Evolutionary conservation across 2,888 invertebrate genomes (phyloP).

Genomic region (Coelopa pilipes): DNA sequence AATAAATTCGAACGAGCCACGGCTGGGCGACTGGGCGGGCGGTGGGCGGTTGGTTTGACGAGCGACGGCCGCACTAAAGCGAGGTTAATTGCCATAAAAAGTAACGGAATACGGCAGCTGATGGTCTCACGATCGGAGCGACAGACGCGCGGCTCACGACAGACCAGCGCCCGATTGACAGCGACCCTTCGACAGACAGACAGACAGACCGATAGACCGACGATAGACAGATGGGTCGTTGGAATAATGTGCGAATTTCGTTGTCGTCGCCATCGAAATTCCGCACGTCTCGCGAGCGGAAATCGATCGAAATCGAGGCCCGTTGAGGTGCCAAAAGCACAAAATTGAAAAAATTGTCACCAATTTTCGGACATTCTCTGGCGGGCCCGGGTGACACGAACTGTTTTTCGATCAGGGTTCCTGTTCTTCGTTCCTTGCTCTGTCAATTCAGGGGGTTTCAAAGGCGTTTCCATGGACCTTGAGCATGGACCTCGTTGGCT

Average conservation of each 20-base stretch:
- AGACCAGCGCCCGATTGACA: too few species aligned
- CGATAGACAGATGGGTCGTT: not conserved
- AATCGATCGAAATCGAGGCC: slow-evolving; percentile 4
- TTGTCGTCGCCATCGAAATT: slow-evolving; percentile 17
- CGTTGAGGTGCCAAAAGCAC: not conserved
- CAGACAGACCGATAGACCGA: not conserved
- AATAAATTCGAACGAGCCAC: not conserved
- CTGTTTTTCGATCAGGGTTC: slow-evolving; percentile 11
- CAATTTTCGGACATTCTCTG: not conserved
- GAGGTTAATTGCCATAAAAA: slow-evolving; percentile 16
- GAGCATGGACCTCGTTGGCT: too few species aligned
- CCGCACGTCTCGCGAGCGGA: not conserved
- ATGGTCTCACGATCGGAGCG: too few species aligned
- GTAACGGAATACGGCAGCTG: not conserved
- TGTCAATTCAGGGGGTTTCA: too few species aligned
- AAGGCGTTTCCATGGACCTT: too few species aligned
- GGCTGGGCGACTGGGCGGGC: too few species aligned
- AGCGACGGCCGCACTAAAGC: slow-evolving; percentile 4
- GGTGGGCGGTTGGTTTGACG: not conserved
- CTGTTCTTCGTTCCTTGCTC: too few species aligned
- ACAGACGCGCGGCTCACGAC: too few species aligned
- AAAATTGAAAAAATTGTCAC: not conserved
- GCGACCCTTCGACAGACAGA: too few species aligned
- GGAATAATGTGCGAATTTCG: not conserved
- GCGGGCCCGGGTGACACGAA: slow-evolving; percentile 10